Percentiles rank a stretch among this genome's conserved stretches.
phyloP scores from a whole-genome alignment of 2,113 vertebrate species.

The Globicephala melas region DNA sequence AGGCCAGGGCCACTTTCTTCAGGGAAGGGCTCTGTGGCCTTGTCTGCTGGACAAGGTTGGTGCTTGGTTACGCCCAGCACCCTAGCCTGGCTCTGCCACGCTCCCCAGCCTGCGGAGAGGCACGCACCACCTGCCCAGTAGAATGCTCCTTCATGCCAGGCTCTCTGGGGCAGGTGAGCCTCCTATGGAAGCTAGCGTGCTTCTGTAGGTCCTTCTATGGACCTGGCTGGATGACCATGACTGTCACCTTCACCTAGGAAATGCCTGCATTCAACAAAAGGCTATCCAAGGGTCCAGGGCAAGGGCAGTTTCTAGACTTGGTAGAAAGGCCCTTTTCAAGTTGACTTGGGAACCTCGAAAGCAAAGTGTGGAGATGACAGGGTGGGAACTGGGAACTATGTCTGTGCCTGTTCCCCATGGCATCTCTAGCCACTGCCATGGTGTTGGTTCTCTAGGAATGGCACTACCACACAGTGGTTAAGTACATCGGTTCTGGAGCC shows the following conservation, averaged over 20 bases:
- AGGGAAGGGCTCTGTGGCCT: slow-evolving; percentile 22
- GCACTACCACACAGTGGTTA: not conserved
- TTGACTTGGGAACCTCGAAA: not conserved
- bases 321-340: not conserved
- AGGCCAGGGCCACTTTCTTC: slow-evolving; percentile 62
- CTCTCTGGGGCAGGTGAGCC: not conserved
- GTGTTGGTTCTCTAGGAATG: not conserved
- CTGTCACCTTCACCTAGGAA: not conserved
- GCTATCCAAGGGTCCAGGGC: not conserved
- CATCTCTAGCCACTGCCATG: not conserved
- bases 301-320: not conserved
- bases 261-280: not conserved
- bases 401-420: not conserved
- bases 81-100: not conserved
- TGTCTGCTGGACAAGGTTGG: not conserved
- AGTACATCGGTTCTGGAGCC: not conserved
- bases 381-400: not conserved
- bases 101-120: not conserved
- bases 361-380: not conserved
- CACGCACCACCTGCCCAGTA: not conserved
- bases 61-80: not conserved
- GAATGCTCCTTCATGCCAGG: not conserved
- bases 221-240: not conserved
- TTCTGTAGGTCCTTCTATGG: not conserved
- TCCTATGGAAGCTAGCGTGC: not conserved